phyloP scores from a whole-genome alignment of 1,140 invertebrate genomes.

The Drosophila pruinosa region DNA sequence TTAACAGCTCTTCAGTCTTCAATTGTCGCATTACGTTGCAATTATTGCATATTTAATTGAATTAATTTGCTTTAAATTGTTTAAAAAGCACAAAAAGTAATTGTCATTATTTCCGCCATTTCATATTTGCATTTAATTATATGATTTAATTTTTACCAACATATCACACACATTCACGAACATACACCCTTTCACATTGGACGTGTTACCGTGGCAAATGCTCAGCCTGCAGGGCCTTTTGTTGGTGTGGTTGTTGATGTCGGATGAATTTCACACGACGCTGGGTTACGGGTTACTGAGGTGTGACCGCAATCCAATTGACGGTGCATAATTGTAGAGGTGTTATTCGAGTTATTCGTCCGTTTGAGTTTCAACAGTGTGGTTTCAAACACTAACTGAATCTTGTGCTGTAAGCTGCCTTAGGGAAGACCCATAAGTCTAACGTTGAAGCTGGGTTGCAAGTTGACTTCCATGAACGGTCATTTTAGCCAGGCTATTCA shows the following conservation, averaged over 20 bases:
- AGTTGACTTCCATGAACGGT: background rate
- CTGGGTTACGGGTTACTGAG: background rate
- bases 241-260: background rate
- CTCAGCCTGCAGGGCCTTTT: conserved; percentile 11
- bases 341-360: conserved; percentile 20
- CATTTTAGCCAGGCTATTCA: background rate
- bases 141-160: conserved; percentile 27
- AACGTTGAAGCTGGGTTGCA: conserved; percentile 3
- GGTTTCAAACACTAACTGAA: background rate
- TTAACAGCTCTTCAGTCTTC: background rate
- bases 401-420: background rate
- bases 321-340: conserved; percentile 41
- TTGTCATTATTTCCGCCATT: conserved; percentile 5
- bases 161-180: background rate
- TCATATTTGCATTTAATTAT: conserved; percentile 32
- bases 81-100: conserved; percentile 3
- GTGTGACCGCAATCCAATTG: conserved; percentile 46
- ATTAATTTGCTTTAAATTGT: conserved; percentile 13
- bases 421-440: background rate
- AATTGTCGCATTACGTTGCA: background rate
- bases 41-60: conserved; percentile 2
- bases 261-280: conserved; percentile 2
- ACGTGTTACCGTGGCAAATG: background rate
- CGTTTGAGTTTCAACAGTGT: background rate
- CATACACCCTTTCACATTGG: background rate